phyloP scores from a whole-genome alignment of 2,113 vertebrate species.

The Fulmarus glacialis region DNA sequence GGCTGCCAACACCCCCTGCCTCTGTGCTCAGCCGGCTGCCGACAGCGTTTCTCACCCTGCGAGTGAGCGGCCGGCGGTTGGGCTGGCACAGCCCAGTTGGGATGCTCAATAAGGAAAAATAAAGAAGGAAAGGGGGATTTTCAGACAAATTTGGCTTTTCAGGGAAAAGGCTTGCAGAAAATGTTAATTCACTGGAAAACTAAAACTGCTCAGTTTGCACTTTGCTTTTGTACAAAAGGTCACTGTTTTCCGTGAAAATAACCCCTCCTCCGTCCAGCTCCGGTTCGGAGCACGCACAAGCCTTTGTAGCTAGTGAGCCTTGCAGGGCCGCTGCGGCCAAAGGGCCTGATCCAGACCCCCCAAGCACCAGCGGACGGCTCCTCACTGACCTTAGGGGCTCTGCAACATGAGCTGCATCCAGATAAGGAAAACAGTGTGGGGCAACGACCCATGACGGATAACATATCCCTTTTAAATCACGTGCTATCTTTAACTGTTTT shows the following conservation, averaged over 20 bases:
- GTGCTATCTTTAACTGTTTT: neutral
- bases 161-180: neutral
- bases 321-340: neutral
- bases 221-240: slow-evolving; percentile 52
- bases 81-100: neutral
- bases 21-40: neutral
- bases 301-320: neutral
- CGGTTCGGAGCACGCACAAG: neutral
- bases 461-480: neutral
- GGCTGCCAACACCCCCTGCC: neutral
- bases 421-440: neutral
- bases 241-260: neutral
- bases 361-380: fast-evolving
- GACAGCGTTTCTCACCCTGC: fast-evolving
- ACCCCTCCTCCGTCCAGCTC: neutral
- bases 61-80: fast-evolving
- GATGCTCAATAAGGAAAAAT: neutral
- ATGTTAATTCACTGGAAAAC: neutral
- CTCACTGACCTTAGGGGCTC: neutral
- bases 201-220: slow-evolving; percentile 9
- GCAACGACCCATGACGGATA: neutral
- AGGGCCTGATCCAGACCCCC: neutral
- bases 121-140: neutral
- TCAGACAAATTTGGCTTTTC: neutral
- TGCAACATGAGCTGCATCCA: neutral